Percentiles rank a stretch among this genome's conserved stretches.
These are phyloP conservation scores for Euschistus heros DNA, from an alignment of 1,140 invertebrate species.

Conservation along the genomic window DNA sequence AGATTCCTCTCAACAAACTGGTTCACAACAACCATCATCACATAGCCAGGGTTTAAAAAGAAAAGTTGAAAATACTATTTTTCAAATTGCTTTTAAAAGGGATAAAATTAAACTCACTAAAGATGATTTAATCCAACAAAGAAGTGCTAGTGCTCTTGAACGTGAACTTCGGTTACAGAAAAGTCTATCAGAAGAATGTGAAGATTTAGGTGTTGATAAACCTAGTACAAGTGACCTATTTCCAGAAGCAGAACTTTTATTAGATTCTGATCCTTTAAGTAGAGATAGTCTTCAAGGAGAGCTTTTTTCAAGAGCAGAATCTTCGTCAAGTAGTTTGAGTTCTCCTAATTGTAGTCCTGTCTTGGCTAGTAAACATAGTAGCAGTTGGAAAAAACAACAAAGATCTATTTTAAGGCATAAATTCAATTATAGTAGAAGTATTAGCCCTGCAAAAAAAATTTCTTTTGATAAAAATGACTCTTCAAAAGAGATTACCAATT, in stretches of 20 bases:
- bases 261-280: slow-evolving; percentile 45
- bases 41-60: slow-evolving; percentile 2
- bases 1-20: neutral
- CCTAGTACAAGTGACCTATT: slow-evolving; percentile 64
- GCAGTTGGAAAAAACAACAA: slow-evolving; percentile 22
- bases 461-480: slow-evolving; percentile 2
- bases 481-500: neutral
- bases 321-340: slow-evolving; percentile 26
- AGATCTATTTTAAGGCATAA: neutral
- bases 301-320: slow-evolving; percentile 23
- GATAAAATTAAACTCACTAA: slow-evolving; percentile 24
- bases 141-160: slow-evolving; percentile 38
- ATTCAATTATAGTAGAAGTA: slow-evolving; percentile 2
- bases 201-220: slow-evolving; percentile 63
- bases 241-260: slow-evolving; percentile 59
- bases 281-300: slow-evolving; percentile 26
- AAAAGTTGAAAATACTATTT: slow-evolving; percentile 28
- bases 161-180: slow-evolving; percentile 50
- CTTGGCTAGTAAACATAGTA: slow-evolving; percentile 9
- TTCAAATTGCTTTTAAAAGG: slow-evolving; percentile 28
- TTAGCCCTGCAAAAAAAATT: slow-evolving; percentile 6
- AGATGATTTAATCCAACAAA: slow-evolving; percentile 23
- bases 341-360: slow-evolving; percentile 21
- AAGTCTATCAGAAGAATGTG: slow-evolving; percentile 62
- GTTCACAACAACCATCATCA: neutral